Conservation (phyloP, 2,113 vertebrate genomes). For the Hippocampus guttulatus region DNA sequence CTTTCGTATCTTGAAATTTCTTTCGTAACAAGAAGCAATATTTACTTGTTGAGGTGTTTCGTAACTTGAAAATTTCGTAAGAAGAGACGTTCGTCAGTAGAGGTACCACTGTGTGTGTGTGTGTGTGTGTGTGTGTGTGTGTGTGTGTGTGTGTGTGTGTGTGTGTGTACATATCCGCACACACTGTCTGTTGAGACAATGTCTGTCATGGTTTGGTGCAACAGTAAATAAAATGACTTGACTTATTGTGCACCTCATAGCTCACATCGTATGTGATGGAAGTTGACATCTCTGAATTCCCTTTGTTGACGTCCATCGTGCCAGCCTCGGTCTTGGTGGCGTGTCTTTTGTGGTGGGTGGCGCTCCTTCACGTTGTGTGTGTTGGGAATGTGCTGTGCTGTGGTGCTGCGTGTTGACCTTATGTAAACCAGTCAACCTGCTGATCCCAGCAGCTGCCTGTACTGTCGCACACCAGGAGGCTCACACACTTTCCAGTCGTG, state of each 20-base stretch:
- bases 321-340: background rate
- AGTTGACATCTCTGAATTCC: background rate
- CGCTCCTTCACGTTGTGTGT: background rate
- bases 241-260: background rate
- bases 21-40: too few species aligned
- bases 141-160: too few species aligned
- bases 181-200: too few species aligned
- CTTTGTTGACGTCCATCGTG: background rate
- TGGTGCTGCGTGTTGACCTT: constrained; percentile 53
- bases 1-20: too few species aligned
- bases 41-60: too few species aligned
- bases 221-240: too few species aligned
- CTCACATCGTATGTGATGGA: background rate
- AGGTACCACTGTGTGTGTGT: too few species aligned
- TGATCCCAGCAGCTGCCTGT: constrained; percentile 40
- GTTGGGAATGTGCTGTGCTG: constrained; percentile 15
- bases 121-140: too few species aligned
- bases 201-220: too few species aligned
- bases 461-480: constrained; percentile 47
- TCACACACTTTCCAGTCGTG: constrained; percentile 38
- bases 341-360: background rate
- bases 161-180: too few species aligned
- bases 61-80: too few species aligned
- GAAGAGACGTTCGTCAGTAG: too few species aligned
- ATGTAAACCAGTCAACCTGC: constrained; percentile 47